These are phyloP conservation scores for Ammodramus savannarum DNA, from an alignment of 2,113 vertebrate genomes.

Conservation along the genomic window DNA sequence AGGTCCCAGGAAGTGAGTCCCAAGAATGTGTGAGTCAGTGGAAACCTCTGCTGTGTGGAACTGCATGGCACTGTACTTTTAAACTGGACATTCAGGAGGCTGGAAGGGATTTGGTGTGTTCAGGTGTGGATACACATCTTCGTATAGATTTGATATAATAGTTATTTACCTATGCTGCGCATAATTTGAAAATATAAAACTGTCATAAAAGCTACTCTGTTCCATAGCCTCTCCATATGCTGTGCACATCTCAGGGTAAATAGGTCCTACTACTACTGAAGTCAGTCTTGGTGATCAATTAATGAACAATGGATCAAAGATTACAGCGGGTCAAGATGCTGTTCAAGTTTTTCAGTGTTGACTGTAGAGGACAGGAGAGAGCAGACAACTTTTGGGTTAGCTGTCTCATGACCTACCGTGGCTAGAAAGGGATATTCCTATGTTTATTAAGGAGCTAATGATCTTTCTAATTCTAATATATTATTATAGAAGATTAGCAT, in stretches of 20 bases:
- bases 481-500: neutral
- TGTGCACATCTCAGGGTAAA: neutral
- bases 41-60: neutral
- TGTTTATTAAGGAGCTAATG: conserved; percentile 21
- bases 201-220: neutral
- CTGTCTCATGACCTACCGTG: neutral
- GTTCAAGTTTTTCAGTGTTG: neutral
- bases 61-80: neutral
- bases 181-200: neutral
- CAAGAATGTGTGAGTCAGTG: neutral
- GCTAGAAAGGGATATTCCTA: neutral
- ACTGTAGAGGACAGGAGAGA: neutral
- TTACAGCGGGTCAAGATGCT: neutral
- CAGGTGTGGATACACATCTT: neutral
- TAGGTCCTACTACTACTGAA: neutral
- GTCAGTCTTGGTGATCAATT: neutral
- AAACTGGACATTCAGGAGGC: neutral
- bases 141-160: neutral
- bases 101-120: neutral
- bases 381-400: neutral
- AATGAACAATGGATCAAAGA: neutral
- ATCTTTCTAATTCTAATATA: conserved; percentile 2
- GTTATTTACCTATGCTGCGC: neutral
- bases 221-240: neutral
- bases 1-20: neutral